Evolutionary conservation across 2,888 invertebrate genomes (phyloP).

Genomic region (Zaprionus lineosus): DNA sequence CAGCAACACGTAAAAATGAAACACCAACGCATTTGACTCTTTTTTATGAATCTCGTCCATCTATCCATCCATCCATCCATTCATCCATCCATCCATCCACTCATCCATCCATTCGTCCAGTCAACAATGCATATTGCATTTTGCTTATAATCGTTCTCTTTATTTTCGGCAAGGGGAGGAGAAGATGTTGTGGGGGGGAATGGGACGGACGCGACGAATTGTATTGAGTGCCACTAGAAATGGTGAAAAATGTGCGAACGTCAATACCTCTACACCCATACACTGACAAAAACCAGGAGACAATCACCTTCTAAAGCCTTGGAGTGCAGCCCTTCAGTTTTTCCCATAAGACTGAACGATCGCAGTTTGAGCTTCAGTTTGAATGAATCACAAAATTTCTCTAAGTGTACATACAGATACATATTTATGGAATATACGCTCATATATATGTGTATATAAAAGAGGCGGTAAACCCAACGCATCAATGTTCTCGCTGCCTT

Average conservation of each 20-base stretch:
- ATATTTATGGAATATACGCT: slow-evolving; percentile 1
- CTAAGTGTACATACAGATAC: neutral
- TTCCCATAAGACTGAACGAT: too few species aligned
- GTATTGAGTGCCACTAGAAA: slow-evolving; percentile 79
- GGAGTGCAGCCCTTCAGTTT: too few species aligned
- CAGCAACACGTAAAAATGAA: slow-evolving; percentile 73
- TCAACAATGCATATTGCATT: slow-evolving; percentile 70
- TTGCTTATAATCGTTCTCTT: slow-evolving; percentile 69
- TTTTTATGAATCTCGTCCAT: slow-evolving; percentile 52
- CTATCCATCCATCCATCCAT: slow-evolving; percentile 42
- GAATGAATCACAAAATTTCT: too few species aligned
- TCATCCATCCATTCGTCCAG: slow-evolving; percentile 22
- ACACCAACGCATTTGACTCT: slow-evolving; percentile 68
- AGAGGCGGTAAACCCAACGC: slow-evolving; percentile 17
- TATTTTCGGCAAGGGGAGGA: slow-evolving; percentile 7
- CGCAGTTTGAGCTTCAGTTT: too few species aligned
- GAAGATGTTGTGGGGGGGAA: too few species aligned
- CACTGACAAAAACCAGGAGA: too few species aligned
- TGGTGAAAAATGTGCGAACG: slow-evolving; percentile 74
- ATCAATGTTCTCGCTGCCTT: neutral
- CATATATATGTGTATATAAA: slow-evolving; percentile 10
- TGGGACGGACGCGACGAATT: slow-evolving; percentile 67
- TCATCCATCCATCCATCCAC: slow-evolving; percentile 31
- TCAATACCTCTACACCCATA: slow-evolving; percentile 39
- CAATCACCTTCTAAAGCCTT: too few species aligned